Base-by-base conservation (phyloP, 1,140 invertebrate genomes). In the Bicyclus anynana region DNA sequence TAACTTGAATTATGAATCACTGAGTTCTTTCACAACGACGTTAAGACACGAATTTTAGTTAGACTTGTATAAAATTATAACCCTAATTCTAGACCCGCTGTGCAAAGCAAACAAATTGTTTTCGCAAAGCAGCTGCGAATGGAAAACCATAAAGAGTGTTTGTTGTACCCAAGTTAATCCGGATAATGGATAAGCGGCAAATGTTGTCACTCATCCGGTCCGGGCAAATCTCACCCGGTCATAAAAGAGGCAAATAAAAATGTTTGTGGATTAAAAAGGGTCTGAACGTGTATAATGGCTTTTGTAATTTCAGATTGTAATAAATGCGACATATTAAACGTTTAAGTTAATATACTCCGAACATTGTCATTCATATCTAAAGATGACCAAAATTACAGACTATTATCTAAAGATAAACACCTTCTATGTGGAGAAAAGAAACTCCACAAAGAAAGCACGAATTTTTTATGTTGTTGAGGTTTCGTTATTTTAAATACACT, bases 71-170 rank as follows among this genome's bases (percentile, higher is more conserved):
- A n/a, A n/a, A n/a, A 38, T 49, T 40, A 49, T 48, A 38, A 23
- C n/a, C 42, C 12, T 35, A 46, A 20, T 29, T 13, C 42, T n/a
- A 14, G n/a, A 35, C 17, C 17, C 13, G n/a, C 27, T 14, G 10
- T 42, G 21, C 1, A 2, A 16, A 13, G 20, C 33, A 54, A 54
- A 54, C 17, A 46, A n/a, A 54, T 46, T 48, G 20, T 46, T 16
- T 47, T 26, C 27, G 17, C 17, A 37, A 42, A 33, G 7, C 9
- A 55, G 53, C 42, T 47, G 29, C 46, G 42, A 56, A 56, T 17
- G 53, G 53, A 56, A 56, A 56, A 56, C 53, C 53, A 49, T 49
- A 56, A 56, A 56, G 33, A 56, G 46, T 20, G 35, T 56, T 56
- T 56, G 53, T 56, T 56, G 40, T 48, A 21, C 53, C 35, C 40